phyloP scores from a whole-genome alignment of 1,140 invertebrate species.

The Leptonema lineaticorne region DNA sequence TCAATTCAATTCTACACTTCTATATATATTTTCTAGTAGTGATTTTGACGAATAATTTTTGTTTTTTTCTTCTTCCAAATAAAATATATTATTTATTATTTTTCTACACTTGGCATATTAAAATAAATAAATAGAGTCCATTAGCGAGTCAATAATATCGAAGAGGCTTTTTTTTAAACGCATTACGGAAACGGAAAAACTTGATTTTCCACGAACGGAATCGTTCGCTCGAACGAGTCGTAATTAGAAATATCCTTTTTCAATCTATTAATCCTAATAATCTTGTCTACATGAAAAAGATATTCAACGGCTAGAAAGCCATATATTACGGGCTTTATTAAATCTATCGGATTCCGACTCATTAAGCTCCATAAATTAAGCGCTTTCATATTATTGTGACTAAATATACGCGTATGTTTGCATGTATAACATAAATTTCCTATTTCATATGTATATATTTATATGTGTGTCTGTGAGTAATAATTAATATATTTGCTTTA shows the following conservation, averaged over 20 bases:
- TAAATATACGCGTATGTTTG: too few species aligned
- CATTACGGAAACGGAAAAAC: background rate
- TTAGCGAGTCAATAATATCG: background rate
- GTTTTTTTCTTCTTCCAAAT: background rate
- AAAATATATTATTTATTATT: background rate
- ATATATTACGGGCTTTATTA: constrained; percentile 6
- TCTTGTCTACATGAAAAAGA: background rate
- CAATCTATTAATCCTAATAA: background rate
- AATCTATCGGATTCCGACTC: constrained; percentile 22
- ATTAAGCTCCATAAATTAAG: constrained; percentile 17
- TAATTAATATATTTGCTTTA: too few species aligned
- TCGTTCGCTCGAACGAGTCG: background rate
- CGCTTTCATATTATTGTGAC: background rate
- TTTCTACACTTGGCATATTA: background rate
- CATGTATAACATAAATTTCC: too few species aligned
- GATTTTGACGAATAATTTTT: background rate
- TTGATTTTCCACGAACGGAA: background rate
- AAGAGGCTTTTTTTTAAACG: background rate
- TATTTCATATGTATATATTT: too few species aligned
- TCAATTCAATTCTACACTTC: too few species aligned
- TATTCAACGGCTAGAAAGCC: background rate
- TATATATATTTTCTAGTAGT: too few species aligned
- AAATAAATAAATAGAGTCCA: background rate
- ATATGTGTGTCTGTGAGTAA: too few species aligned
- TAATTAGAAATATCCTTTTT: constrained; percentile 1